Base-by-base conservation (phyloP, 2,888 invertebrate genomes). In the Erebia aethiops region DNA sequence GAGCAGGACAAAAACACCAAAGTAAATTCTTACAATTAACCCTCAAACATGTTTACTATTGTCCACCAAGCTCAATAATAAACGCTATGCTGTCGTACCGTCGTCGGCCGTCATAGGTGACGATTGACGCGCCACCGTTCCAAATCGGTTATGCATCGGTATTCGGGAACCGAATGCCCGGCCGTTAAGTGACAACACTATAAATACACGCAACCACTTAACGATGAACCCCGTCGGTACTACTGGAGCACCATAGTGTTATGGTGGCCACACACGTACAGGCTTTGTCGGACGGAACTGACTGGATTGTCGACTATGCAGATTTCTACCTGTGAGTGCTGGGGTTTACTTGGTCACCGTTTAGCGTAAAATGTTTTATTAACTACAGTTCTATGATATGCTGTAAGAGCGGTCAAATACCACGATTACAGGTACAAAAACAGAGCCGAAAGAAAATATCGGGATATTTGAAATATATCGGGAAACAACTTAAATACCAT, bases 131-230 rank as follows among this genome's bases (percentile, higher is more conserved):
- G 82, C 78, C 82, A 81, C 77, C 86, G 90, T 78, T 84, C 88
- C 85, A 89, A 88, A 87, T 89, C 87, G 85, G 82, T 83, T 82
- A 79, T 82, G 84, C 86, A 86, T 84, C 82, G 88, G 90, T 83
- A 90, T 90, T 89, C 89, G 87, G 88, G 88, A 88, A 87, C 88
- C 85, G 80, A 86, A 85, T 82, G 82, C 80, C 79, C 80, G 79
- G 73, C 81, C 81, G 88, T 81, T 87, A 90, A 89, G 86, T 88
- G 90, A 90, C 90, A 87, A 80, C 83, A 85, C 90, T 90, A 91
- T 91, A 89, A 88, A 88, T 91, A 90, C 71, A 77, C 75, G 67
- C 73, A 72, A 80, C 88, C 86, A 86, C 73, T 75, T 68, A 80
- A 77, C 77, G 69, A 67, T 80, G 85, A 82, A 71, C 85, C 74